phyloP scores from a whole-genome alignment of 2,797 vertebrate species.

The Myotis myotis region DNA sequence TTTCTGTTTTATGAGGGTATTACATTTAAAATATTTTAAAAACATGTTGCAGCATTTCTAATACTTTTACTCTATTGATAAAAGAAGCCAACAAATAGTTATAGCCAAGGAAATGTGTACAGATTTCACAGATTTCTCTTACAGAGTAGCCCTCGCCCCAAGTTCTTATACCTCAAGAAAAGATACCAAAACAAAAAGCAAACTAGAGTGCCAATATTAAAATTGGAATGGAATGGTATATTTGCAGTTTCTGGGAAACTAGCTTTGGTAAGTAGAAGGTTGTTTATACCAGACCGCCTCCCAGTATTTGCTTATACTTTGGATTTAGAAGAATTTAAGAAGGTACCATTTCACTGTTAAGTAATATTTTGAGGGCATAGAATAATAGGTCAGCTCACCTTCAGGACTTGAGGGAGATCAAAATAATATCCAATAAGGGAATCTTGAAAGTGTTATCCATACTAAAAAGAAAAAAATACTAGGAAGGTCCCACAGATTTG shows the following conservation, averaged over 20 bases:
- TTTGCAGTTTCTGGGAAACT: conserved; percentile 4
- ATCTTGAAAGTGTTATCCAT: background rate
- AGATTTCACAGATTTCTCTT: conserved; percentile 9
- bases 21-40: background rate
- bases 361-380: conserved; percentile 27
- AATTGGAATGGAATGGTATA: background rate
- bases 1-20: background rate
- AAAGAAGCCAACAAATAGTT: background rate
- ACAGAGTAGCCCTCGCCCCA: background rate
- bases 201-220: background rate
- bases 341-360: conserved; percentile 18
- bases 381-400: conserved; percentile 20
- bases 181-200: background rate
- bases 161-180: background rate
- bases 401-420: background rate
- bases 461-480: conserved; percentile 23
- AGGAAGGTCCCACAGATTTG: background rate
- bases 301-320: conserved; percentile 33
- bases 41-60: background rate
- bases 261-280: background rate
- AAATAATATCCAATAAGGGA: conserved; percentile 29
- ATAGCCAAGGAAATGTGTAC: conserved; percentile 13
- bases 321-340: conserved; percentile 15
- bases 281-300: background rate
- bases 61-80: background rate